Conservation (phyloP, 2,888 invertebrate genomes). For the Clistopyga incitator region DNA sequence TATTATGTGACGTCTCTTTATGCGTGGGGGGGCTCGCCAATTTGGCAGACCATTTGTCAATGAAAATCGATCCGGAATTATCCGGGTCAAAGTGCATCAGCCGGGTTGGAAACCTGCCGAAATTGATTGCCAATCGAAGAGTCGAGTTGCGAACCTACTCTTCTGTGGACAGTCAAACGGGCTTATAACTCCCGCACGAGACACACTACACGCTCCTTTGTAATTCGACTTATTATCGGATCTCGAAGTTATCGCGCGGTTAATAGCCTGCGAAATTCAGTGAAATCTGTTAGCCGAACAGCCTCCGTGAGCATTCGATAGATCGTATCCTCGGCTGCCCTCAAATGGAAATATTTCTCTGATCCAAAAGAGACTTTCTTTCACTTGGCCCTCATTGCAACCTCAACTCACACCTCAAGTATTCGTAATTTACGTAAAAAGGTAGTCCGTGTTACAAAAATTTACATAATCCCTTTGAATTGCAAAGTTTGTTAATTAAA, state of each 20-base stretch:
- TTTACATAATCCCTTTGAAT: too few relatives aligned
- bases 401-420: not conserved
- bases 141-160: conserved; percentile 25
- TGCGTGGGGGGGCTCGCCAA: conserved; percentile 58
- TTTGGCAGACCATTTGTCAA: conserved; percentile 80
- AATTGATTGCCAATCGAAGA: conserved; percentile 70
- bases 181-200: conserved; percentile 39
- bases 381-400: not conserved
- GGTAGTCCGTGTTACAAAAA: not conserved
- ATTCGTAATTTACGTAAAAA: not conserved
- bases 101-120: conserved; percentile 80
- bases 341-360: conserved; percentile 25
- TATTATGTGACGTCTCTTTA: not conserved
- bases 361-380: conserved; percentile 1
- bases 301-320: not conserved
- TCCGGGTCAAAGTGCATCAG: conserved; percentile 81
- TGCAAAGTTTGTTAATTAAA: too few relatives aligned
- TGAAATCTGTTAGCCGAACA: not conserved
- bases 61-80: conserved; percentile 81
- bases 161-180: conserved; percentile 58
- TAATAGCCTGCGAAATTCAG: not conserved
- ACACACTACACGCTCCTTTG: conserved; percentile 29
- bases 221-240: not conserved
- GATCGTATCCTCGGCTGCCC: not conserved
- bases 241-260: not conserved